Evolutionary conservation across 2,888 invertebrate species (phyloP).

Genomic region (Xestia rhomboidea): DNA sequence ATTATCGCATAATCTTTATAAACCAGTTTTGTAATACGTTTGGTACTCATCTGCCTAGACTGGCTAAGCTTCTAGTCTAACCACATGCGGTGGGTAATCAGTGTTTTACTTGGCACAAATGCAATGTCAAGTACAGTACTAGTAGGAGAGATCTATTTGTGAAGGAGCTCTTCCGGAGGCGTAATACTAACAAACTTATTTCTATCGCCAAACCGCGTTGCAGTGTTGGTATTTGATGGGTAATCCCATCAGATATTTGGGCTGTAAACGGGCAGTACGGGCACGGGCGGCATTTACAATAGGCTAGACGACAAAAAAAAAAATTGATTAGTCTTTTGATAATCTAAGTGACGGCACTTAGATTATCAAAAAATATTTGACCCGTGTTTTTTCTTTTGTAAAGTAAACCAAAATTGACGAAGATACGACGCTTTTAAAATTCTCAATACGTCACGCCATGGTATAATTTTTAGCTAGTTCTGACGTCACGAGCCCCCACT

Average conservation of each 20-base stretch:
- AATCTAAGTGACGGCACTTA: too few species aligned
- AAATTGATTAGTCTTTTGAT: too few species aligned
- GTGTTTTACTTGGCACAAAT: slow-evolving; percentile 22
- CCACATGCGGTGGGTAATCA: background rate
- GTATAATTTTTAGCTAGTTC: too few species aligned
- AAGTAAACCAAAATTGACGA: too few species aligned
- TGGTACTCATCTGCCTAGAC: slow-evolving; percentile 46
- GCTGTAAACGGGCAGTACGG: too few species aligned
- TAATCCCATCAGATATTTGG: background rate
- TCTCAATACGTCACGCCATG: too few species aligned
- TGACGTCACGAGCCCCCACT: too few species aligned
- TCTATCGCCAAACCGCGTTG: background rate
- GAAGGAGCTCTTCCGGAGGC: background rate
- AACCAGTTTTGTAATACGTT: slow-evolving; percentile 59
- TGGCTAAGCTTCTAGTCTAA: slow-evolving; percentile 5
- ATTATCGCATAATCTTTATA: slow-evolving; percentile 68
- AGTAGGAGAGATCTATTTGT: background rate
- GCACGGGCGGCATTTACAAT: too few species aligned
- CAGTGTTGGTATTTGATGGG: background rate
- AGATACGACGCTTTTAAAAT: too few species aligned
- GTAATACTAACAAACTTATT: background rate
- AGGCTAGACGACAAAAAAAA: too few species aligned
- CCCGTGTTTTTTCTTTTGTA: too few species aligned
- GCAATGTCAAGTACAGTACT: slow-evolving; percentile 3
- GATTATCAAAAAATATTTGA: too few species aligned